Conservation (phyloP, 2,113 vertebrate species). For the Ascaphus truei region DNA sequence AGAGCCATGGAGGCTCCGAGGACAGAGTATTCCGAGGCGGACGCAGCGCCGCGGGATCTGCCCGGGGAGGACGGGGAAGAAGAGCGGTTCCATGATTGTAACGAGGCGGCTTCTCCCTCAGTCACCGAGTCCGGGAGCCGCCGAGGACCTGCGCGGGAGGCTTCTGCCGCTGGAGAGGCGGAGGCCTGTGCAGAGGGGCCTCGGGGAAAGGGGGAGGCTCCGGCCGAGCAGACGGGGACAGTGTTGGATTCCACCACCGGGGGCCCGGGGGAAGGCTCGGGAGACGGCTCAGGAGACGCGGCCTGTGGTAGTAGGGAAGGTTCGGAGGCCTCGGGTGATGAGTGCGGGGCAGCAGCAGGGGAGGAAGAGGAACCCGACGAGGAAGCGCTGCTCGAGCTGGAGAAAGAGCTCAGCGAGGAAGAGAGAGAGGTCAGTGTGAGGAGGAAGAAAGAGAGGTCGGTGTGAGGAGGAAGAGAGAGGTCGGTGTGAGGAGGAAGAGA, state of each 20-base stretch:
- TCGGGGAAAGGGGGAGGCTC: neutral
- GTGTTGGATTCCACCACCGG: too few species aligned
- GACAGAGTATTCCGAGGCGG: neutral
- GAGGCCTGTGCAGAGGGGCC: neutral
- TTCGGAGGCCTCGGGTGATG: neutral
- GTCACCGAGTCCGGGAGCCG: too few species aligned
- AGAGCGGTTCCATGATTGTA: constrained; percentile 67
- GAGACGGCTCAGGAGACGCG: neutral
- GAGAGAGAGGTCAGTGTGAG: constrained; percentile 63
- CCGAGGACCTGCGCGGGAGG: too few species aligned
- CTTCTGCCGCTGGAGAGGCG: neutral
- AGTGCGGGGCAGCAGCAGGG: neutral
- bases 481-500: too few species aligned
- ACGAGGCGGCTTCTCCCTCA: constrained; percentile 49
- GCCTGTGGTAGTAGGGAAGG: neutral
- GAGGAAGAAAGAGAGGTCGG: neutral
- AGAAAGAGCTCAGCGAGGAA: constrained; percentile 70
- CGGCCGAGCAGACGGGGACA: too few species aligned
- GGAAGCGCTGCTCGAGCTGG: constrained; percentile 65
- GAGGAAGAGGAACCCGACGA: constrained; percentile 59
- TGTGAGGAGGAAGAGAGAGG: neutral
- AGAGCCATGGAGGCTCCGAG: neutral
- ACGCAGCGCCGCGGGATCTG: neutral
- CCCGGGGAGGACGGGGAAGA: constrained; percentile 45
- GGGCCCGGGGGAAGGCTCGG: neutral